Evolutionary conservation across 2,113 vertebrate species (phyloP).

Genomic region (Poicephalus meyeri): DNA sequence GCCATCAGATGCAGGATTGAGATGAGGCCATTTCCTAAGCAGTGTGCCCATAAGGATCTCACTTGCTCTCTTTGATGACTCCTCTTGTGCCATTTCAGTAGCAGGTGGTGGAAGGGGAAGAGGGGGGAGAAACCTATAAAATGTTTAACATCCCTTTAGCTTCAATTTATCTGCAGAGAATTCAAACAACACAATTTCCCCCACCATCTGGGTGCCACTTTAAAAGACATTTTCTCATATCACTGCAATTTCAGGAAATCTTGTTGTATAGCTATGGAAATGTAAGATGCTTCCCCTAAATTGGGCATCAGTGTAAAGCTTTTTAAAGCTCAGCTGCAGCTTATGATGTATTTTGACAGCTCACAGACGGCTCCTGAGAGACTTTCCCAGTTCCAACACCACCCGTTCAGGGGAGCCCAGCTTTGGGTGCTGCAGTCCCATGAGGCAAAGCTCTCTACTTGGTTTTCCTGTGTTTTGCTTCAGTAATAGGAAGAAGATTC

Average conservation of each 20-base stretch:
- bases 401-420: not conserved
- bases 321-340: constrained; percentile 3
- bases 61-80: not conserved
- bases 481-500: not conserved
- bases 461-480: not conserved
- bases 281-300: constrained; percentile 18
- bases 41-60: not conserved
- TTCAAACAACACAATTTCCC: constrained; percentile 44
- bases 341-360: constrained; percentile 48
- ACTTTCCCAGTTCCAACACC: not conserved
- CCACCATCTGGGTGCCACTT: constrained; percentile 57
- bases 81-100: not conserved
- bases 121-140: not conserved
- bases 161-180: constrained; percentile 31
- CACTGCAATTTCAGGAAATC: constrained; percentile 50
- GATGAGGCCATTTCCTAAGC: not conserved
- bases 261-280: constrained; percentile 36
- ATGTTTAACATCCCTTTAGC: constrained; percentile 44
- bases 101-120: not conserved
- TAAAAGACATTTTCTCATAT: constrained; percentile 46
- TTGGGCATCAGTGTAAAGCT: not conserved
- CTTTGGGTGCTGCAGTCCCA: not conserved
- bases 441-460: not conserved
- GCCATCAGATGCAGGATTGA: not conserved
- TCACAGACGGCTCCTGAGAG: not conserved